Evolutionary conservation across 2,797 vertebrate genomes (phyloP).

Genomic region (Poecile montanus): DNA sequence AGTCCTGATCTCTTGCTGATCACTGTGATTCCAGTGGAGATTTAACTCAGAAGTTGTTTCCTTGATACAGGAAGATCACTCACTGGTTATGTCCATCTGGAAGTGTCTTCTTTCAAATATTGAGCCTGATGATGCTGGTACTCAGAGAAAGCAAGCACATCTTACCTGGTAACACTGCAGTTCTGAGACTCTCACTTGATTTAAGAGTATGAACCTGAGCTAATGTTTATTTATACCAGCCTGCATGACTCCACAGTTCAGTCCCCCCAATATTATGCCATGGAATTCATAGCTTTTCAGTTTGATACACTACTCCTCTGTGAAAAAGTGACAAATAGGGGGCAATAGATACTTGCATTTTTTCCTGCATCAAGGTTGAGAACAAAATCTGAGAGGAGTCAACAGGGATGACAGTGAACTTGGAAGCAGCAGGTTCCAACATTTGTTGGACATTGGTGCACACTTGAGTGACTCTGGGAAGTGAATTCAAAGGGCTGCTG

Average conservation of each 20-base stretch:
- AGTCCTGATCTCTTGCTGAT: background rate
- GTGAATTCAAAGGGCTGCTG: background rate
- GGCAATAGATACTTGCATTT: background rate
- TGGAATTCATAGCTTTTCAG: fast-evolving
- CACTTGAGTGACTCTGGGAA: background rate
- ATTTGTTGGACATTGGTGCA: background rate
- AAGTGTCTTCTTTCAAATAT: background rate
- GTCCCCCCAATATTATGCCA: fast-evolving
- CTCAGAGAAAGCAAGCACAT: background rate
- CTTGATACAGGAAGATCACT: background rate
- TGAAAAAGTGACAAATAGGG: background rate
- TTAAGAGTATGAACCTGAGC: background rate
- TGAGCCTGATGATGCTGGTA: background rate
- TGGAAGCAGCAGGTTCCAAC: background rate
- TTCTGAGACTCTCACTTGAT: background rate
- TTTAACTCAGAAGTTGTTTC: background rate
- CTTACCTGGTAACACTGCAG: background rate
- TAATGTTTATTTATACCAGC: background rate
- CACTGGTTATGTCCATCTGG: fast-evolving
- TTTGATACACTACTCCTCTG: background rate
- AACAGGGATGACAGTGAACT: background rate
- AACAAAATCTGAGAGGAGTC: background rate
- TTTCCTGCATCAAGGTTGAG: background rate
- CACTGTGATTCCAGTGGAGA: background rate
- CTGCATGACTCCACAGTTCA: background rate